These are phyloP conservation scores for Orthosia incerta DNA, from an alignment of 2,888 invertebrate species.

Conservation along the genomic window DNA sequence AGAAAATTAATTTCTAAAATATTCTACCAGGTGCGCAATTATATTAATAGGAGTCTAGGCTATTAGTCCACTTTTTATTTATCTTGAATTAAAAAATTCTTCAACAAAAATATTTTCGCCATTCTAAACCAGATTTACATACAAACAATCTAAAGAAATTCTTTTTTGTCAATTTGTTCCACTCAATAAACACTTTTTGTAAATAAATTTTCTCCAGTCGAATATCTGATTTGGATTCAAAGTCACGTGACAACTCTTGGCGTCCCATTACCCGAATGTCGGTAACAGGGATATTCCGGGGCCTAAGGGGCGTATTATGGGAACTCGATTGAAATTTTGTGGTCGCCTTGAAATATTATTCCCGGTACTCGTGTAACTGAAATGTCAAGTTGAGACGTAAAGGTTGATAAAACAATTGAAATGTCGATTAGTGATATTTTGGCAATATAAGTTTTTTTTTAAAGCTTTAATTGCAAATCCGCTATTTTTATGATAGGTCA, in stretches of 20 bases:
- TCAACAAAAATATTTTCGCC: slow-evolving; percentile 2
- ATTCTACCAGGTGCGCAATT: background rate
- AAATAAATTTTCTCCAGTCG: slow-evolving; percentile 34
- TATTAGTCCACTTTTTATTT: background rate
- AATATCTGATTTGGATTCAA: slow-evolving; percentile 51
- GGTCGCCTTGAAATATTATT: slow-evolving; percentile 41
- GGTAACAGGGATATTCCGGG: slow-evolving; percentile 63
- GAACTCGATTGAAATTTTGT: slow-evolving; percentile 53
- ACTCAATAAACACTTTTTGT: slow-evolving; percentile 33
- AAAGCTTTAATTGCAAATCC: too few relatives aligned
- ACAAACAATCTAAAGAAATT: slow-evolving; percentile 12
- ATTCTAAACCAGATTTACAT: background rate
- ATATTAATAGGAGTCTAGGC: background rate
- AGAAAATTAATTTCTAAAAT: background rate
- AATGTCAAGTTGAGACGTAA: slow-evolving; percentile 33
- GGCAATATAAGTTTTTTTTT: background rate
- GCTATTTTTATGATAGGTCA: background rate
- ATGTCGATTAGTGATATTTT: slow-evolving; percentile 3
- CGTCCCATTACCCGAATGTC: slow-evolving; percentile 72
- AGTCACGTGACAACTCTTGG: slow-evolving; percentile 61
- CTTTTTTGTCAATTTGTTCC: background rate
- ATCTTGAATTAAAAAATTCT: background rate
- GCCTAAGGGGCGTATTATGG: slow-evolving; percentile 50
- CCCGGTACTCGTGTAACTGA: slow-evolving; percentile 14
- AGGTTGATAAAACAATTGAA: slow-evolving; percentile 23